A percentile compares a stretch with the other conserved stretches of the same genome.
These are phyloP conservation scores for Adelges cooleyi DNA, from an alignment of 1,140 invertebrate species.

Conservation along the genomic window DNA sequence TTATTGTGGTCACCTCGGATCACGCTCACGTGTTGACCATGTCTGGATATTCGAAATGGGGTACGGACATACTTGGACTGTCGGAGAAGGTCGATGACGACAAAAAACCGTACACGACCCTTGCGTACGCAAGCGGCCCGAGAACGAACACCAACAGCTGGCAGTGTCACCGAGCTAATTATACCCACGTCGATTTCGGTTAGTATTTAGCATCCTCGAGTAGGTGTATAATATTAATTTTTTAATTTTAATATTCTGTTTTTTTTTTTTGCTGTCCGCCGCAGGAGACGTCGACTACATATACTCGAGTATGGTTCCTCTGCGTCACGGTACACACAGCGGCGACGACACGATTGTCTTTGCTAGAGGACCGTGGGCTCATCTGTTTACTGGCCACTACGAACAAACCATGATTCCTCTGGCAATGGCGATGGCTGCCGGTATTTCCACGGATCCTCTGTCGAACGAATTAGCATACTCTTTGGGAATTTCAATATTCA, in stretches of 20 bases:
- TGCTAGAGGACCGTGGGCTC: slow-evolving; percentile 51
- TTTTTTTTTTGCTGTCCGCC: slow-evolving; percentile 15
- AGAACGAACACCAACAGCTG: slow-evolving; percentile 41
- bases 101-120: slow-evolving; percentile 54
- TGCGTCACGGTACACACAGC: slow-evolving; percentile 49
- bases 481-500: too few relatives aligned
- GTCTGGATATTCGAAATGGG: slow-evolving; percentile 54
- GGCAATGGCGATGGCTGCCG: slow-evolving; percentile 53
- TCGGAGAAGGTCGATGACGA: slow-evolving; percentile 41
- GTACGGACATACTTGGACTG: slow-evolving; percentile 50
- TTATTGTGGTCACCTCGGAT: slow-evolving; percentile 54
- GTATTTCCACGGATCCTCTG: slow-evolving; percentile 37
- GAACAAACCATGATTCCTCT: slow-evolving; percentile 60
- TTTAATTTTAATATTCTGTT: too few relatives aligned
- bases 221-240: too few relatives aligned
- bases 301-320: slow-evolving; percentile 43
- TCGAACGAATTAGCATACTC: too few relatives aligned
- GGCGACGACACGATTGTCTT: slow-evolving; percentile 57
- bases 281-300: slow-evolving; percentile 37
- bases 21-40: slow-evolving; percentile 36
- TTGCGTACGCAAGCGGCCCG: slow-evolving; percentile 64
- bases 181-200: slow-evolving; percentile 35
- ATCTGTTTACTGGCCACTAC: slow-evolving; percentile 54
- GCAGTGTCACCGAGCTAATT: slow-evolving; percentile 18
- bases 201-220: too few relatives aligned